Evolutionary conservation across 2,888 invertebrate species (phyloP).

Genomic region (Aporophyla nigra): DNA sequence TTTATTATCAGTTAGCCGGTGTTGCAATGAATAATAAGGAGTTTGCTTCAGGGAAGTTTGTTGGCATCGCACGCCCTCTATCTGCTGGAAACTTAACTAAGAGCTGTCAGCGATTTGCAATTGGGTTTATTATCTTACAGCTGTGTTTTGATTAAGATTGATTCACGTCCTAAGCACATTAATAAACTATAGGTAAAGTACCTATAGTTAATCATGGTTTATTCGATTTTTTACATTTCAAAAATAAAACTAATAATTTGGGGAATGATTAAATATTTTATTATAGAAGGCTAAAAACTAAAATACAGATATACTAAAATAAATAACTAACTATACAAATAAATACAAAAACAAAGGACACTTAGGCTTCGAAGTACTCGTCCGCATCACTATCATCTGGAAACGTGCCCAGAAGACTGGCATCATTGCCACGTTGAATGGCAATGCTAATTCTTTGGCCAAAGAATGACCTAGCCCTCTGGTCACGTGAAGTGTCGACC

Average conservation of each 20-base stretch:
- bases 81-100: conserved; percentile 66
- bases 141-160: conserved; percentile 3
- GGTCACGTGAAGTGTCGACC: no score
- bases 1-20: conserved; percentile 83
- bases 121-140: conserved; percentile 35
- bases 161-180: background rate
- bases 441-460: no score
- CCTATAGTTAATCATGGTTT: background rate
- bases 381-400: no score
- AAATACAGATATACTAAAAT: no score
- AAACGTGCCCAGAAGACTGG: no score
- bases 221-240: background rate
- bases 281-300: no score
- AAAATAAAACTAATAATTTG: background rate
- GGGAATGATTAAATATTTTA: no score
- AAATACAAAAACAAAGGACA: no score
- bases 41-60: conserved; percentile 73
- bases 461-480: no score
- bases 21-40: conserved; percentile 84
- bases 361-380: no score
- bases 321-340: no score
- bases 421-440: no score
- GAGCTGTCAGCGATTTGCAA: conserved; percentile 58
- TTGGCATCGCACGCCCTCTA: conserved; percentile 60
- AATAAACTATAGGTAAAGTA: background rate